Evolutionary conservation across 2,113 vertebrate genomes (phyloP).

Genomic region (Notothenia rossii): DNA sequence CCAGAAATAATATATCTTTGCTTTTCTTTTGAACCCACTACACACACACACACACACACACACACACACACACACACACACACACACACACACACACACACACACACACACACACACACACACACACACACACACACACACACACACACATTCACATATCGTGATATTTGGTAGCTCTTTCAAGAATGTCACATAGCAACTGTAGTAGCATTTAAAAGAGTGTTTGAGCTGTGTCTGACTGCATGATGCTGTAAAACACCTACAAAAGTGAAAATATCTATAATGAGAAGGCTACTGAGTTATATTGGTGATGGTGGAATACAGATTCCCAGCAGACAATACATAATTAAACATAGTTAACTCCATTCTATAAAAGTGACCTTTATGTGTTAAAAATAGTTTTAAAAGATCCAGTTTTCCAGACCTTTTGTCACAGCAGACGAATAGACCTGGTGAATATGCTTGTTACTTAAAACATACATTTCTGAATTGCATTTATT

Average conservation of each 20-base stretch:
- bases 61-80: background rate
- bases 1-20: background rate
- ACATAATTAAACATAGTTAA: background rate
- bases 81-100: background rate
- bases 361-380: background rate
- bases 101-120: background rate
- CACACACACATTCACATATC: background rate
- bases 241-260: constrained; percentile 22
- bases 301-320: background rate
- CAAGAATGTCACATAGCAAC: constrained; percentile 30
- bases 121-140: background rate
- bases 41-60: background rate
- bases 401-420: too few species aligned
- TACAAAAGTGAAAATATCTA: background rate
- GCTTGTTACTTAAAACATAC: background rate
- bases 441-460: background rate
- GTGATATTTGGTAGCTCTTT: background rate
- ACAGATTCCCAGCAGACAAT: background rate
- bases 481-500: too few species aligned
- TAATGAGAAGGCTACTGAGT: constrained; percentile 4
- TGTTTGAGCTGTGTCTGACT: constrained; percentile 29
- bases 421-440: background rate
- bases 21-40: background rate
- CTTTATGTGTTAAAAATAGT: background rate
- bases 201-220: constrained; percentile 52